A percentile compares a stretch with the other conserved stretches of the same genome.
These are phyloP conservation scores for Camarhynchus parvulus DNA, from an alignment of 2,113 vertebrate species.

Conservation along the genomic window DNA sequence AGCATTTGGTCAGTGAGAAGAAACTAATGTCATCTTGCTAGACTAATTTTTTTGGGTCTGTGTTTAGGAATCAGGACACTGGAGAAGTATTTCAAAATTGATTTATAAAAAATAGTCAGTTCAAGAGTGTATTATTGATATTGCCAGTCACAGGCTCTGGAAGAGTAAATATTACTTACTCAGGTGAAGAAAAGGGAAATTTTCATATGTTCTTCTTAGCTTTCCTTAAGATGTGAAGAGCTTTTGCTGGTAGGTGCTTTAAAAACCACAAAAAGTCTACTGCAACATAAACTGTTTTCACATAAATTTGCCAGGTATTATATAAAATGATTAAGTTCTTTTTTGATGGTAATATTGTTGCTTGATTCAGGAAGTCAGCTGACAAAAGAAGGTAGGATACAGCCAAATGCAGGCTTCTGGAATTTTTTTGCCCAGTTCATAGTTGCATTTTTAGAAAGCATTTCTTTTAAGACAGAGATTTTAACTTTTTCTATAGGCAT, in stretches of 20 bases:
- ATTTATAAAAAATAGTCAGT: not conserved
- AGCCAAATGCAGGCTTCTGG: not conserved
- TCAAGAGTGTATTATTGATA: not conserved
- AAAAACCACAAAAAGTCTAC: not conserved
- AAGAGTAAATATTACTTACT: not conserved
- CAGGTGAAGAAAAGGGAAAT: not conserved
- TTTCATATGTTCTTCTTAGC: not conserved
- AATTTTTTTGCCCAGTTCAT: not conserved
- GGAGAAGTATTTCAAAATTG: not conserved
- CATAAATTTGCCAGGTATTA: not conserved
- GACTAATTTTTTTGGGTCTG: not conserved
- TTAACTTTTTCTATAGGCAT: not conserved
- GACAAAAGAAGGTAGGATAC: not conserved
- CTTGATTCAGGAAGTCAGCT: not conserved
- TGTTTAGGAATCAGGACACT: not conserved
- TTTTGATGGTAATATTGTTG: not conserved
- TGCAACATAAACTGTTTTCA: not conserved
- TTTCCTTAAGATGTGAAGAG: not conserved
- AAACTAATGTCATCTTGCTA: not conserved
- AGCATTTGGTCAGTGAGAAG: conserved; percentile 5
- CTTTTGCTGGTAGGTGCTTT: not conserved
- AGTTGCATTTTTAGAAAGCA: not conserved
- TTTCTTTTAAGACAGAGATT: not conserved
- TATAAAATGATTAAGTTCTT: not conserved
- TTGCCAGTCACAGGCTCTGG: not conserved